These are phyloP conservation scores for Orchestes rusci DNA, from an alignment of 2,888 invertebrate species.

Conservation along the genomic window DNA sequence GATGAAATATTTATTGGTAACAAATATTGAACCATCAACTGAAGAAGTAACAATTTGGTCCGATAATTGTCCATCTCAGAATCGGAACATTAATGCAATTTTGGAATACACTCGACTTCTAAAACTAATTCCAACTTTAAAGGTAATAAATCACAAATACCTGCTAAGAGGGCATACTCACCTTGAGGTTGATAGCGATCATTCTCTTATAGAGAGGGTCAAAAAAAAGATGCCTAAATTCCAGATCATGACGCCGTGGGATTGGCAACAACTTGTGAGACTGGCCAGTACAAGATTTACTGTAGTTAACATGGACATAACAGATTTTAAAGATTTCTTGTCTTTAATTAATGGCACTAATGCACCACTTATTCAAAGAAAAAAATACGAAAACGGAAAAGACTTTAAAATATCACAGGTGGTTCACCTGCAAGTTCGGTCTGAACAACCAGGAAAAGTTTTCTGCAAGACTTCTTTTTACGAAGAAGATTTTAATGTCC, in stretches of 20 bases:
- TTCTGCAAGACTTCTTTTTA: not conserved
- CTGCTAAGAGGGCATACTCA: constrained; percentile 22
- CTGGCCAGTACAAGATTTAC: constrained; percentile 5
- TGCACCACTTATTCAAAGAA: constrained; percentile 4
- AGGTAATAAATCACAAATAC: constrained; percentile 20
- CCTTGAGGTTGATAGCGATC: constrained; percentile 18
- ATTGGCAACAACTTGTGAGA: constrained; percentile 20
- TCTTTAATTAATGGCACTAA: constrained; percentile 6
- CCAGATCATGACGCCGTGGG: constrained; percentile 21
- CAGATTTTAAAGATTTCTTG: constrained; percentile 18
- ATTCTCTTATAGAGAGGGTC: constrained; percentile 17
- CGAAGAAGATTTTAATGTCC: not conserved
- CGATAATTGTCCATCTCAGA: constrained; percentile 26
- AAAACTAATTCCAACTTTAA: constrained; percentile 12
- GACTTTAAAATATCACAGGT: constrained; percentile 16
- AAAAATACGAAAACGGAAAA: constrained; percentile 6
- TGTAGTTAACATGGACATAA: constrained; percentile 18
- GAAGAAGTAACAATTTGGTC: constrained; percentile 24
- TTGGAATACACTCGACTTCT: constrained; percentile 19
- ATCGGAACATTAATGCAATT: constrained; percentile 21
- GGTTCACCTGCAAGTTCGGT: not conserved
- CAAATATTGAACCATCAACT: constrained; percentile 8
- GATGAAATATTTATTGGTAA: constrained; percentile 23
- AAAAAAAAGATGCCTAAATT: constrained; percentile 15
- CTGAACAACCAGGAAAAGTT: not conserved